phyloP scores from a whole-genome alignment of 2,888 invertebrate genomes.

The Flexamia atlantica region DNA sequence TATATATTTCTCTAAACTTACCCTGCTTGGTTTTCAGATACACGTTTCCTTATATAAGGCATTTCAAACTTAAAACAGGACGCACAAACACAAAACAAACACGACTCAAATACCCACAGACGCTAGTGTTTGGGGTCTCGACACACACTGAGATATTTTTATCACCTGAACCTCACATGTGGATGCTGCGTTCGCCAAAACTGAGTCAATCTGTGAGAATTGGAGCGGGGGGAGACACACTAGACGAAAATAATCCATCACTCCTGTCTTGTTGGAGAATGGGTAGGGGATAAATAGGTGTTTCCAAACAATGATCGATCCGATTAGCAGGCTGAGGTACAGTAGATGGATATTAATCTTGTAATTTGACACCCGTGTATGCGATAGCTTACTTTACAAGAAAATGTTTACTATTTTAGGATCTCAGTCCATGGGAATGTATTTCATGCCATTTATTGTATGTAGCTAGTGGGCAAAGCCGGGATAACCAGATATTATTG shows the following conservation, averaged over 20 bases:
- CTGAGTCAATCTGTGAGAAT: background rate
- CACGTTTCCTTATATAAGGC: slow-evolving; percentile 5
- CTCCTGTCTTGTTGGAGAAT: no score
- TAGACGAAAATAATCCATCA: background rate
- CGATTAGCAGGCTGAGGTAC: no score
- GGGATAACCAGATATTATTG: no score
- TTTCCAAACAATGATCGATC: no score
- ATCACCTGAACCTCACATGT: slow-evolving; percentile 29
- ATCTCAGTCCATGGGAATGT: no score
- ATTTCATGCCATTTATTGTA: no score
- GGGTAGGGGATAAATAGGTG: no score
- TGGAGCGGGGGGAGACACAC: background rate
- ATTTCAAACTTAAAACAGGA: background rate
- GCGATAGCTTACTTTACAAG: no score
- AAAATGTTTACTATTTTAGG: no score
- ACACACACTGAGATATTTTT: slow-evolving; percentile 50
- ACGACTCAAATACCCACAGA: background rate
- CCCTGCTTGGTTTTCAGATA: slow-evolving; percentile 36
- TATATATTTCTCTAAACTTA: background rate
- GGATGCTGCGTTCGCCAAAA: background rate
- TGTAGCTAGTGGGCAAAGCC: no score
- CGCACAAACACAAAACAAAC: background rate
- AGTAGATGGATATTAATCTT: no score
- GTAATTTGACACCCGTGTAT: no score
- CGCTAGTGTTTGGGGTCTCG: slow-evolving; percentile 17